phyloP scores from a whole-genome alignment of 2,797 vertebrate genomes.

The Clarias pachynema region DNA sequence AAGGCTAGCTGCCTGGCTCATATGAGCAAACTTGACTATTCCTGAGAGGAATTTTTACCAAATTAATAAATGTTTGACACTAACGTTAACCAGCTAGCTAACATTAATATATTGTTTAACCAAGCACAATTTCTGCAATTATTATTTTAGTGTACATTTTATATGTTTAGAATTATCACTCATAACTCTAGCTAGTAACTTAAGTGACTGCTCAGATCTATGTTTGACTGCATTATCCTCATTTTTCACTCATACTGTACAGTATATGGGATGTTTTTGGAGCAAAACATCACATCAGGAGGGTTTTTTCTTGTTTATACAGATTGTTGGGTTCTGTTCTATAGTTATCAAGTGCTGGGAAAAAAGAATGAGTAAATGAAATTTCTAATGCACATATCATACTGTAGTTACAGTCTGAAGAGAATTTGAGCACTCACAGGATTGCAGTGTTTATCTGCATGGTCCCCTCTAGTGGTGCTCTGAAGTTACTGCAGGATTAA shows the following conservation, averaged over 20 bases:
- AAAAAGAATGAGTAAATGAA: background rate
- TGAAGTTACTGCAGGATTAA: background rate
- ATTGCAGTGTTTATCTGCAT: background rate
- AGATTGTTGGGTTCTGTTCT: too few relatives aligned
- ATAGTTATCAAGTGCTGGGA: background rate
- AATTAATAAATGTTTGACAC: background rate
- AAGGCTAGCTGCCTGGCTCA: background rate
- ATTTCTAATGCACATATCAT: background rate
- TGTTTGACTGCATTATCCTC: background rate
- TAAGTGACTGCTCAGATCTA: background rate
- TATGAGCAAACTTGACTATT: background rate
- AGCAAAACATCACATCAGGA: too few relatives aligned
- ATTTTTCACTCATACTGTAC: background rate
- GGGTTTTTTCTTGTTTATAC: background rate
- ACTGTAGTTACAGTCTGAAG: background rate
- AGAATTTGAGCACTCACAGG: background rate
- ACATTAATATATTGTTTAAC: background rate
- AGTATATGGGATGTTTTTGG: background rate
- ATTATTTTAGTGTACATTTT: background rate
- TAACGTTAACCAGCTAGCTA: background rate
- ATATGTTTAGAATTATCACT: background rate
- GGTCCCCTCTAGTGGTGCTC: conserved; percentile 8
- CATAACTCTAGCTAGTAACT: background rate
- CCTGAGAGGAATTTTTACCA: background rate
- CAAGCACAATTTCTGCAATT: background rate